Conservation (phyloP, 1,140 invertebrate species). For the Nephotettix cincticeps region DNA sequence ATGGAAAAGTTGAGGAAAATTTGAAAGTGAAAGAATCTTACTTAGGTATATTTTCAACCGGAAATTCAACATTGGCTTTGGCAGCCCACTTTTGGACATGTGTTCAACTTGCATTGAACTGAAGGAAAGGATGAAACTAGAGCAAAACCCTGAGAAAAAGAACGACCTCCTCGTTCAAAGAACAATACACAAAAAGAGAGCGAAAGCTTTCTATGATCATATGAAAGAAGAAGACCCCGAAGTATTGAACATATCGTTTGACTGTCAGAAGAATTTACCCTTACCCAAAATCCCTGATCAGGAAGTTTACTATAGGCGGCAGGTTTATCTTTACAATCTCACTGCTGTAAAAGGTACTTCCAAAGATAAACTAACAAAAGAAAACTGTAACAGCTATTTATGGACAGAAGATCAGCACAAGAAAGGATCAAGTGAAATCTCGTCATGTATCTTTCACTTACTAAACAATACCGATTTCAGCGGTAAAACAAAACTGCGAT, state of each 20-base stretch:
- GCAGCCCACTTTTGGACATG: slow-evolving; percentile 7
- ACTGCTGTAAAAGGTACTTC: too few relatives aligned
- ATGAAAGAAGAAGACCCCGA: neutral
- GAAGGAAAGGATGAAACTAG: neutral
- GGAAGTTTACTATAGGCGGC: slow-evolving; percentile 3
- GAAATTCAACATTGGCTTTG: slow-evolving; percentile 2
- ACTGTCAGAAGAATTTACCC: too few relatives aligned
- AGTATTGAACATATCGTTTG: too few relatives aligned
- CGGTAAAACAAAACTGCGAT: neutral
- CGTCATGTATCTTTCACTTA: neutral
- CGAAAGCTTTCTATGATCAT: neutral
- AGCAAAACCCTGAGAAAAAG: neutral
- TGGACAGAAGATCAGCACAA: neutral
- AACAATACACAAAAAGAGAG: neutral
- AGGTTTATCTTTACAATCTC: neutral
- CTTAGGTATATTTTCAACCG: neutral
- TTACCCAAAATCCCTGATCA: neutral
- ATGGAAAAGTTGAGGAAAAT: slow-evolving; percentile 1
- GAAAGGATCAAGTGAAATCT: too few relatives aligned
- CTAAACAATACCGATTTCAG: neutral
- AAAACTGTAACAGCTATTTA: neutral
- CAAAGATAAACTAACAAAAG: slow-evolving; percentile 6
- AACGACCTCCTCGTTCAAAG: neutral
- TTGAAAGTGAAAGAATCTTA: neutral
- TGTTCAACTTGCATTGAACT: slow-evolving; percentile 4